Percentiles rank a stretch among this genome's conserved stretches.
Conservation (phyloP, 2,797 vertebrate genomes). For the Geotria australis region DNA sequence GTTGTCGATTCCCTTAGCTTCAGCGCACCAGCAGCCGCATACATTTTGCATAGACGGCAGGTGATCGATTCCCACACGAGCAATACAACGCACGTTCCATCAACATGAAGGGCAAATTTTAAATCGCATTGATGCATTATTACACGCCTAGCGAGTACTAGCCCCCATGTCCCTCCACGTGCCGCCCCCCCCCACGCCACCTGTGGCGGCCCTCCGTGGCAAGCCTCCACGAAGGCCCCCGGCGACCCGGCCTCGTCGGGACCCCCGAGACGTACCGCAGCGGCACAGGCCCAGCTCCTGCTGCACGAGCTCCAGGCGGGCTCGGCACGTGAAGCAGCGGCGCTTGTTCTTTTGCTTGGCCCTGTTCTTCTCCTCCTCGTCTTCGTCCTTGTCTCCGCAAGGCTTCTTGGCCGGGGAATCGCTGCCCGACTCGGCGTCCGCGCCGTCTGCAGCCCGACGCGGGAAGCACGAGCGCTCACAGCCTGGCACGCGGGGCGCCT, state of each 20-base stretch:
- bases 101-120: too few species aligned
- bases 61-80: too few species aligned
- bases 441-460: slow-evolving; percentile 1
- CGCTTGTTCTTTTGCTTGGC: slow-evolving; percentile 80
- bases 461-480: too few species aligned
- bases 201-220: too few species aligned
- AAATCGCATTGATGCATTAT: not conserved
- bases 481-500: too few species aligned
- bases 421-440: slow-evolving; percentile 63
- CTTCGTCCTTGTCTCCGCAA: slow-evolving; percentile 29
- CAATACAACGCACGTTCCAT: too few species aligned
- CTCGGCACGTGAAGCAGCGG: slow-evolving; percentile 93
- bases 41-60: too few species aligned
- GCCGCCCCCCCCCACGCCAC: not conserved
- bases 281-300: slow-evolving; percentile 92
- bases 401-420: slow-evolving; percentile 66
- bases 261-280: slow-evolving; percentile 23
- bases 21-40: too few species aligned
- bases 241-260: too few species aligned
- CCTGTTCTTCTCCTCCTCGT: slow-evolving; percentile 32
- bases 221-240: too few species aligned
- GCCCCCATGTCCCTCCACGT: not conserved
- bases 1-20: too few species aligned
- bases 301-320: slow-evolving; percentile 93
- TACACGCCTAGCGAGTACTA: not conserved